phyloP scores from a whole-genome alignment of 1,140 invertebrate genomes.

The Trachelipus rathkii region DNA sequence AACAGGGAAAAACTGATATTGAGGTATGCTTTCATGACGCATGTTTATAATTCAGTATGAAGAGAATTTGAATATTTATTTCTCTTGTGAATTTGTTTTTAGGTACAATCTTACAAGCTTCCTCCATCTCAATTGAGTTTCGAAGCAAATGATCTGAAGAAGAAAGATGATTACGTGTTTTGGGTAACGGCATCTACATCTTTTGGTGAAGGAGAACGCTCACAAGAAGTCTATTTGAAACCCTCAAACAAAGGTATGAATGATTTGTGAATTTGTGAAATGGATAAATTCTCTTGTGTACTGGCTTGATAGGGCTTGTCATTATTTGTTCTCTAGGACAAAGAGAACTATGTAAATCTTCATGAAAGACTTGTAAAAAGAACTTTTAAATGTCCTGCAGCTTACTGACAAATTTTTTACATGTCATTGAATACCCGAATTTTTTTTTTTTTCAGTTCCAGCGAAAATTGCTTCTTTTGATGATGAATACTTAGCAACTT shows the following conservation, averaged over 20 bases:
- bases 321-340: too few relatives aligned
- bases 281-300: neutral
- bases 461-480: conserved; percentile 89
- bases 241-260: conserved; percentile 70
- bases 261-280: neutral
- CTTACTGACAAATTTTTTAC: too few relatives aligned
- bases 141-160: conserved; percentile 76
- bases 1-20: conserved; percentile 50
- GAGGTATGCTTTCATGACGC: conserved; percentile 30
- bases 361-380: too few relatives aligned
- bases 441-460: conserved; percentile 62
- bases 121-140: conserved; percentile 63
- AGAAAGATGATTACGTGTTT: conserved; percentile 79
- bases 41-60: neutral
- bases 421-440: too few relatives aligned
- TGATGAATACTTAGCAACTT: conserved; percentile 80
- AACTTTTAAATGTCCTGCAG: too few relatives aligned
- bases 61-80: conserved; percentile 13
- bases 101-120: conserved; percentile 60
- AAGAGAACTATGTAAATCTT: too few relatives aligned
- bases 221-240: conserved; percentile 74
- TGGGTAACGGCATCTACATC: conserved; percentile 91
- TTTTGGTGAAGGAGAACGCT: conserved; percentile 85
- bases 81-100: conserved; percentile 26
- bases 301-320: too few relatives aligned